Base-by-base conservation (phyloP, 2,797 vertebrate genomes). In the Paratrypauchen microcephalus region DNA sequence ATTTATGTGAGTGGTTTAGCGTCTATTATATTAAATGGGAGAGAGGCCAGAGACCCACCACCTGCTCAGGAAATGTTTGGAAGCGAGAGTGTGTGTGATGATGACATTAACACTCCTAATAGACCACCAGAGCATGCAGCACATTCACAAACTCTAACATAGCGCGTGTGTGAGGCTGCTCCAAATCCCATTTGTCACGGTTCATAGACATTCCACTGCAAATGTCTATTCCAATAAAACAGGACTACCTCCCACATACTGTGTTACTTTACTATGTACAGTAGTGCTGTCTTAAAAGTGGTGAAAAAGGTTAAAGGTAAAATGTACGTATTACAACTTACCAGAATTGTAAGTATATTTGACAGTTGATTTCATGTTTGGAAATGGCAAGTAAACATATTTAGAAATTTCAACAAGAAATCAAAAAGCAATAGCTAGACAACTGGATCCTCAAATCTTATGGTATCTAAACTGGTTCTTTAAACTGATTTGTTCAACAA, bases 111-210 rank as follows among this genome's bases (percentile, higher is more conserved):
- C 65, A 70, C 57, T 67, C 81, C 70, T 79, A 77, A 82, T 58
- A 72, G 66, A 78, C 39, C 65, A 39, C 41, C 74, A 69, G 65
- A 74, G 71, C 73, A 68, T 15, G 50, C 39, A 61, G 69, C 70
- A 65, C 70, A 72, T 65, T 65, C 65, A 6, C 57, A 30, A 65
- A 69, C 78, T 71, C 75, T 71, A 50, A 67, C 70, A 65, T 80
- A 57, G 63, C 7, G 55, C 36, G 75, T 58, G 67, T 68, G 67
- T 56, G 71, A 73, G 71, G 69, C 74, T 67, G 72, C 78, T 83
- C 73, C 71, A 85, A 87, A 84, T 89, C 78, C 48, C 82, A 81
- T 81, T 75, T 70, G 83, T 81, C 71, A 79, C 59, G 65, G 76
- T 81, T 73, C 65, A 47, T 63, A 69, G 68, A 77, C 72, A 75